Conservation (phyloP, 2,797 vertebrate species). For the Oreochromis grahami region DNA sequence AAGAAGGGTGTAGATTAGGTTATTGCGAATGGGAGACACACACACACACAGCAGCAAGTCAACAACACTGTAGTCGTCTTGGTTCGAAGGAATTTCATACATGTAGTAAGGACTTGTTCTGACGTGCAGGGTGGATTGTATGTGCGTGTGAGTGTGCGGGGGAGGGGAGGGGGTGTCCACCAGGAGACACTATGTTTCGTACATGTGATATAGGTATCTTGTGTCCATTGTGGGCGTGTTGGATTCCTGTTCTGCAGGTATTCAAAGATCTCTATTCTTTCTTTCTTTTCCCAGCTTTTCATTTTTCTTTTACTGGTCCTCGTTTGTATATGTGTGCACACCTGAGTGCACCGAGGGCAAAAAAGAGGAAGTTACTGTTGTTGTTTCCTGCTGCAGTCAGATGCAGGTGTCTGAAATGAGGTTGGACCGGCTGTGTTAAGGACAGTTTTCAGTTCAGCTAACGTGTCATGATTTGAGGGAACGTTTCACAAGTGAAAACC, state of each 20-base stretch:
- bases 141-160: not conserved
- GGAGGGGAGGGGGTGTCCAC: not conserved
- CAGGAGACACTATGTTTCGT: not conserved
- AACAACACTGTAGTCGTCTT: not conserved
- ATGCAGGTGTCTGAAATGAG: conserved; percentile 1
- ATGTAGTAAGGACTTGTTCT: conserved; percentile 39
- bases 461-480: not conserved
- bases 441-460: not conserved
- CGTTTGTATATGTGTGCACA: conserved; percentile 23
- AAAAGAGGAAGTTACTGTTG: conserved; percentile 23
- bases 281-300: not conserved
- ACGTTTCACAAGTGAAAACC: not conserved
- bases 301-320: not conserved
- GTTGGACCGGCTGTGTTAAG: not conserved
- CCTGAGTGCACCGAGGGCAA: conserved; percentile 66
- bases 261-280: not conserved
- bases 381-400: conserved; percentile 10
- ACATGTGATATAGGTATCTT: not conserved
- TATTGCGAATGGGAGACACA: not conserved
- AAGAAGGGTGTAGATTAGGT: not conserved
- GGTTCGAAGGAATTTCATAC: conserved; percentile 43
- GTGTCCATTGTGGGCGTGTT: conserved; percentile 9
- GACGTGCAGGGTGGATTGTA: not conserved
- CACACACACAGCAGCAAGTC: not conserved
- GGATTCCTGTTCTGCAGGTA: conserved; percentile 39